A percentile compares a stretch with the other conserved stretches of the same genome.
These are phyloP conservation scores for Atrichornis clamosus DNA, from an alignment of 2,113 vertebrate species.

Conservation along the genomic window DNA sequence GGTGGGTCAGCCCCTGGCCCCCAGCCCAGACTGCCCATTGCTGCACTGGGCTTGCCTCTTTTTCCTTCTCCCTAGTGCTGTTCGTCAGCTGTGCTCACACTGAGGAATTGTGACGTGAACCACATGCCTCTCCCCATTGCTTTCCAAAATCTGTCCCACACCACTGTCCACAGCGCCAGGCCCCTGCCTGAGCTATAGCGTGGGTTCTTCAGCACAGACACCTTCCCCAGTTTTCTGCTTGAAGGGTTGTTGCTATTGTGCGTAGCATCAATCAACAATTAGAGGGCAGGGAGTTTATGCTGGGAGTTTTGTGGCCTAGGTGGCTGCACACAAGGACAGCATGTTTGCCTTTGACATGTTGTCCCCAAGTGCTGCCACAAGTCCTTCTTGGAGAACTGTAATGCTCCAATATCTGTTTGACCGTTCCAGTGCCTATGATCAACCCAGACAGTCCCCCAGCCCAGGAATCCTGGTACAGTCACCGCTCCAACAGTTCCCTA, in stretches of 20 bases:
- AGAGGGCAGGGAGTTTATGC: neutral
- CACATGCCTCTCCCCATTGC: rapidly evolving
- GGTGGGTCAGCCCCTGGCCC: neutral
- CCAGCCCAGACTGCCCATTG: too few species aligned
- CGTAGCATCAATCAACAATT: rapidly evolving
- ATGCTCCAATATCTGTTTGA: neutral
- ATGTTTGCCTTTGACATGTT: neutral
- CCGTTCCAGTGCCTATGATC: slow-evolving; percentile 86
- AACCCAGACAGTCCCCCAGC: slow-evolving; percentile 82
- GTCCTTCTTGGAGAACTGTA: neutral
- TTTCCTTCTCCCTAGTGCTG: neutral
- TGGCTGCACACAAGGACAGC: neutral
- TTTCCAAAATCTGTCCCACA: neutral
- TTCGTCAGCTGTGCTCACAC: neutral
- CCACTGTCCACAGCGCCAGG: rapidly evolving
- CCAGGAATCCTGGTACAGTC: slow-evolving; percentile 79
- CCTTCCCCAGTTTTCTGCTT: neutral
- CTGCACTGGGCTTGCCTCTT: neutral
- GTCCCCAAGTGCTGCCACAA: neutral
- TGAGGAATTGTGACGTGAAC: neutral
- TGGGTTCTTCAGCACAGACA: neutral
- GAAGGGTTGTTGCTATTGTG: neutral
- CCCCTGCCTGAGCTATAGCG: neutral
- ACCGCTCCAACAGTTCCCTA: slow-evolving; percentile 82
- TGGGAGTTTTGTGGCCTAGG: neutral